Percentiles rank a stretch among this genome's conserved stretches.
Evolutionary conservation across 2,888 invertebrate species (phyloP).

Genomic region (Meta bourneti): DNA sequence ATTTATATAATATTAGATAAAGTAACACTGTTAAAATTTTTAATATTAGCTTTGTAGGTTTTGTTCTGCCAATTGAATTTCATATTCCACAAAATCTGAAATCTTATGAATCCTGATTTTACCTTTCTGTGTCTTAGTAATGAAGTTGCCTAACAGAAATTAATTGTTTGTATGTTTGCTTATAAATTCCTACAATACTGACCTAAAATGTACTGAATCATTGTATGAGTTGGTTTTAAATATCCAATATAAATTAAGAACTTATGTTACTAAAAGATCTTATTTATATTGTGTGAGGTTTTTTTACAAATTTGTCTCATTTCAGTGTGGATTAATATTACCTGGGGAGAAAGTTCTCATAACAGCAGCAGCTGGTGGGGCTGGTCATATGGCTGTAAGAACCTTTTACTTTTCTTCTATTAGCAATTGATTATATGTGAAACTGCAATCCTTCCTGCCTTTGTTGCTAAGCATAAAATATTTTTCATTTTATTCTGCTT

Average conservation of each 20-base stretch:
- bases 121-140: too few relatives aligned
- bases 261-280: neutral
- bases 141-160: too few relatives aligned
- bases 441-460: neutral
- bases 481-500: neutral
- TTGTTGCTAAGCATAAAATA: neutral
- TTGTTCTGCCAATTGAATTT: too few relatives aligned
- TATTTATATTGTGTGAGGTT: neutral
- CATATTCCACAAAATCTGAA: too few relatives aligned
- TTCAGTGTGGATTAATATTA: conserved; percentile 66
- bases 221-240: too few relatives aligned
- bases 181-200: too few relatives aligned
- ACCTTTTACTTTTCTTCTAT: neutral
- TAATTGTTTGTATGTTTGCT: too few relatives aligned
- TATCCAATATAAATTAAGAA: neutral
- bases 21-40: too few relatives aligned
- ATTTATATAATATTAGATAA: too few relatives aligned
- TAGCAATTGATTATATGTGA: neutral
- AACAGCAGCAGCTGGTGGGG: conserved; percentile 77
- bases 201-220: too few relatives aligned
- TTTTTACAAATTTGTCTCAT: neutral
- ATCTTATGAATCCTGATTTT: too few relatives aligned
- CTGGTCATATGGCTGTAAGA: conserved; percentile 76
- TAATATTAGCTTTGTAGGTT: too few relatives aligned
- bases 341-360: conserved; percentile 77